phyloP scores from a whole-genome alignment of 2,113 vertebrate genomes.

The Phoenicopterus ruber region DNA sequence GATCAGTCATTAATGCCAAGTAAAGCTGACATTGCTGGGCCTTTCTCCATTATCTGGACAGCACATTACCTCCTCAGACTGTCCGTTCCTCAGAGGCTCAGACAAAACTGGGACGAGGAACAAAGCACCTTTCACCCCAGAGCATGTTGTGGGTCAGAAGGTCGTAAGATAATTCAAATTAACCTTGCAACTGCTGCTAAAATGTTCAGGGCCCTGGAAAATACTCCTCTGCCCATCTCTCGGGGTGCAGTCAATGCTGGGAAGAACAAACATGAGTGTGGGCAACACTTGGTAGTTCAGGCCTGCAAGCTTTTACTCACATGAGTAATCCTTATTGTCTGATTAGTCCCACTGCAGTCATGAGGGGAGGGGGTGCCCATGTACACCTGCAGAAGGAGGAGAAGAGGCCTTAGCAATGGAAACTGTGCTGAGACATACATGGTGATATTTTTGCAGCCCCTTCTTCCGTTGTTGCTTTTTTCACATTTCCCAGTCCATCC shows the following conservation, averaged over 20 bases:
- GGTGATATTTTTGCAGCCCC: background rate
- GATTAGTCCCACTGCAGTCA: background rate
- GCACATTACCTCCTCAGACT: background rate
- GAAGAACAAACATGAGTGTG: background rate
- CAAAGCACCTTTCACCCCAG: constrained; percentile 45
- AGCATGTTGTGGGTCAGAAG: constrained; percentile 22
- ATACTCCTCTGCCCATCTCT: background rate
- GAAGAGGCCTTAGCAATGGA: background rate
- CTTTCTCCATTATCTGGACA: background rate
- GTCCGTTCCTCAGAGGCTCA: background rate
- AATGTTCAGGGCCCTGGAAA: background rate
- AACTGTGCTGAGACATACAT: background rate
- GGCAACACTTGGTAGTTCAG: background rate
- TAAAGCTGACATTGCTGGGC: background rate
- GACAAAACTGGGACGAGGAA: constrained; percentile 24
- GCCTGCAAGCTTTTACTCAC: background rate
- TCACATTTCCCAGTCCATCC: background rate
- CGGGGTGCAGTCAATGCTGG: background rate
- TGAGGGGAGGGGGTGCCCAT: background rate
- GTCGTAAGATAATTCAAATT: background rate
- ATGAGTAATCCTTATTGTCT: background rate
- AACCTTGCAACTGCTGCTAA: background rate
- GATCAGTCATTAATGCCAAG: background rate
- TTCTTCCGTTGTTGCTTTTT: background rate
- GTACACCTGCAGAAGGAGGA: background rate